Evolutionary conservation across 2,113 vertebrate species (phyloP).

Genomic region (Ophthalmotilapia sp.): DNA sequence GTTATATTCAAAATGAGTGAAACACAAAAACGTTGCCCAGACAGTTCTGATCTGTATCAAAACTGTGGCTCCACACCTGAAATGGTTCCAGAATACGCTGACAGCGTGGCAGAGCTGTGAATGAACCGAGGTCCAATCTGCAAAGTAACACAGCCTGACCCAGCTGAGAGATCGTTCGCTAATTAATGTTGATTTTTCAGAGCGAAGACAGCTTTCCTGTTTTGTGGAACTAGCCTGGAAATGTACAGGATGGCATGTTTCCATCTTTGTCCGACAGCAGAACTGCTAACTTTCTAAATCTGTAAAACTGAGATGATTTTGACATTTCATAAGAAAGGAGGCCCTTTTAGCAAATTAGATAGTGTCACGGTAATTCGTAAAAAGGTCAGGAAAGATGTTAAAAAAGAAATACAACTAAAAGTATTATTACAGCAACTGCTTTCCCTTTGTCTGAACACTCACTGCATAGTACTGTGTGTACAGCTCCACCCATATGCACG

Average conservation of each 20-base stretch:
- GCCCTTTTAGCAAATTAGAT: background rate
- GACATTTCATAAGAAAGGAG: background rate
- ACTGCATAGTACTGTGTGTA: background rate
- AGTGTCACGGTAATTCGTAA: background rate
- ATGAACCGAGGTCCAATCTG: background rate
- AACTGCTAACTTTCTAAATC: background rate
- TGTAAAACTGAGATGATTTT: background rate
- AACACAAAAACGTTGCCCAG: background rate
- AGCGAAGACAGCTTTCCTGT: background rate
- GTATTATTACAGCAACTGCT: background rate
- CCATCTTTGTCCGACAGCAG: background rate
- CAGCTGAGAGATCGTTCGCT: background rate
- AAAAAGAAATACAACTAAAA: background rate
- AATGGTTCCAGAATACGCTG: background rate
- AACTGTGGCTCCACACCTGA: background rate
- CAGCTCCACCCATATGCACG: constrained; percentile 17
- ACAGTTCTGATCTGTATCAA: background rate
- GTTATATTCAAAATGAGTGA: background rate
- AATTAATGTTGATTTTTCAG: background rate
- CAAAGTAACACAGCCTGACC: background rate
- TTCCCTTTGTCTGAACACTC: background rate
- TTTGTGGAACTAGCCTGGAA: background rate
- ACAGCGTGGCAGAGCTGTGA: background rate
- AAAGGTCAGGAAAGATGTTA: background rate
- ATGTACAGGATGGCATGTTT: background rate